Percentiles rank a stretch among this genome's conserved stretches.
Evolutionary conservation across 1,140 invertebrate species (phyloP).

Genomic region (Aphis craccivora): DNA sequence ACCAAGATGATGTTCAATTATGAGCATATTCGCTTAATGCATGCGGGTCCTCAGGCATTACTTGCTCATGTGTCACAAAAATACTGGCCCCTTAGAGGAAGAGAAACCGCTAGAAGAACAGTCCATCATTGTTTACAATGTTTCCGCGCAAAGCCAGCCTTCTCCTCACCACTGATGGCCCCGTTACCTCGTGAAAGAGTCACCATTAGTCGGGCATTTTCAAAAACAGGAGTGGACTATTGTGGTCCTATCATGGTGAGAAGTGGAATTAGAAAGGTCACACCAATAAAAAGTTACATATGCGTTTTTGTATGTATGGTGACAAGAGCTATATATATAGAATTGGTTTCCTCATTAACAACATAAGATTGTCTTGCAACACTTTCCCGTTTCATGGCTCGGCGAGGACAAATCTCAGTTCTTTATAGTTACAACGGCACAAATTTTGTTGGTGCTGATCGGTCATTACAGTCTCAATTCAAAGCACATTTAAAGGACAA

Average conservation of each 20-base stretch:
- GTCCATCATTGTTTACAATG: too few relatives aligned
- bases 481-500: not conserved
- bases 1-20: constrained; percentile 16
- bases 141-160: not conserved
- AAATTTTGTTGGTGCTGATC: not conserved
- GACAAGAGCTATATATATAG: not conserved
- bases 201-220: not conserved
- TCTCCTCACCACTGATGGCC: not conserved
- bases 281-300: constrained; percentile 1
- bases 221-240: not conserved
- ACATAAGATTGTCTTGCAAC: not conserved
- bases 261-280: not conserved
- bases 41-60: constrained; percentile 38
- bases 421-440: not conserved
- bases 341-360: not conserved
- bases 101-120: too few relatives aligned
- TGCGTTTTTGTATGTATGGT: not conserved
- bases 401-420: not conserved
- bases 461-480: not conserved
- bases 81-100: constrained; percentile 30
- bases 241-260: not conserved
- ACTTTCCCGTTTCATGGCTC: not conserved
- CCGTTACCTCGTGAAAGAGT: not conserved
- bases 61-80: constrained; percentile 24
- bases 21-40: constrained; percentile 54